phyloP scores from a whole-genome alignment of 2,797 vertebrate genomes.

The Sternotherus odoratus region DNA sequence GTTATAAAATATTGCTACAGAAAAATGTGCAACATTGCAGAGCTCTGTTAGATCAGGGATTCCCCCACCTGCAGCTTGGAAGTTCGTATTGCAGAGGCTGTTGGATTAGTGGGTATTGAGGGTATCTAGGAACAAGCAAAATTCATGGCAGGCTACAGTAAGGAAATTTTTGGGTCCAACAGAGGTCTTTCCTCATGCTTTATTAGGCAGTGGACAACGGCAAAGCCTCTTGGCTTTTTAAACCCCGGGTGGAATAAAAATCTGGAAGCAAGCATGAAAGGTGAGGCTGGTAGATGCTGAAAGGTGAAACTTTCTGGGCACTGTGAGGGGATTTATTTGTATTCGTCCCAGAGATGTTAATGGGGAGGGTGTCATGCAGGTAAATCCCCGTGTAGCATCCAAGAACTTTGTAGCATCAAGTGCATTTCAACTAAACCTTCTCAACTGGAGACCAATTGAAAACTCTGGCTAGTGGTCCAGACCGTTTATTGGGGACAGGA shows the following conservation, averaged over 20 bases:
- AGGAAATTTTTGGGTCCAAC: neutral
- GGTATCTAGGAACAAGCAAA: neutral
- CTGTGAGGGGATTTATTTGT: neutral
- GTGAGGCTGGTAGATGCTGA: neutral
- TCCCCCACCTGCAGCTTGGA: neutral
- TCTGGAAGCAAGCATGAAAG: neutral
- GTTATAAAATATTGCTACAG: neutral
- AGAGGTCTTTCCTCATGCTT: accelerated
- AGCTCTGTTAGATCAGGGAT: neutral
- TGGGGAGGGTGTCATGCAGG: neutral
- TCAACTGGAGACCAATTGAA: constrained; percentile 67
- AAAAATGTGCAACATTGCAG: neutral
- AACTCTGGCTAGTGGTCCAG: constrained; percentile 69
- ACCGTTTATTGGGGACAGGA: constrained; percentile 65
- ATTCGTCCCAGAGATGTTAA: neutral
- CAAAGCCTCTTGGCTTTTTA: neutral
- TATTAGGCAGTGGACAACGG: neutral
- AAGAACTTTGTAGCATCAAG: neutral
- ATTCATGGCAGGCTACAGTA: neutral
- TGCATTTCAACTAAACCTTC: constrained; percentile 29
- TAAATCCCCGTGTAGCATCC: neutral
- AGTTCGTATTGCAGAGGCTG: neutral
- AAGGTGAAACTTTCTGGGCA: neutral
- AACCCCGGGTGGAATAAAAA: neutral
- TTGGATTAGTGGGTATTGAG: neutral